Evolutionary conservation across 2,113 vertebrate genomes (phyloP).

Genomic region (Tympanuchus pallidicinctus): DNA sequence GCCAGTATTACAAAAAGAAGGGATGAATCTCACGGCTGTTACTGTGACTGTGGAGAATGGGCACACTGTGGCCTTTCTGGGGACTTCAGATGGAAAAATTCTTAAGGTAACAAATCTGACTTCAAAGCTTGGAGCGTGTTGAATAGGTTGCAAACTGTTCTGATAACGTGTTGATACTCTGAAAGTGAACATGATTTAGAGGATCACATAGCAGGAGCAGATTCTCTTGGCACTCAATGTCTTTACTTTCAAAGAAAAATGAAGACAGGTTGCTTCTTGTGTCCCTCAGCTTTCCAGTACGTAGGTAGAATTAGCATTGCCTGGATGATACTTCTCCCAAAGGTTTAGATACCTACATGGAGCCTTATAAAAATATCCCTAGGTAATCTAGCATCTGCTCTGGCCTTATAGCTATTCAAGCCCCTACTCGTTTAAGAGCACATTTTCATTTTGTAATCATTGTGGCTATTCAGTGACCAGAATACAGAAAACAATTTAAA

Average conservation of each 20-base stretch:
- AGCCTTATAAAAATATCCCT: constrained; percentile 12
- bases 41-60: constrained; percentile 84
- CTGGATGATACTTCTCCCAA: neutral
- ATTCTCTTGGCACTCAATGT: neutral
- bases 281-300: neutral
- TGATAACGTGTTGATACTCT: neutral
- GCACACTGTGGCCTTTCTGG: constrained; percentile 90
- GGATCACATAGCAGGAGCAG: neutral
- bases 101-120: constrained; percentile 75
- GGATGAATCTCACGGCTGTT: constrained; percentile 84
- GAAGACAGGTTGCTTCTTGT: neutral
- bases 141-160: neutral
- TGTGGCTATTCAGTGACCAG: neutral
- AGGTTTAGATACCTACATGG: constrained; percentile 18
- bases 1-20: constrained; percentile 68
- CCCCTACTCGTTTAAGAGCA: neutral
- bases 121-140: neutral
- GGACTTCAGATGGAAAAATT: constrained; percentile 86
- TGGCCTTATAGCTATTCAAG: constrained; percentile 14
- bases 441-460: neutral
- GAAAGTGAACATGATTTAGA: neutral
- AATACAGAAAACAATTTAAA: neutral
- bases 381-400: constrained; percentile 25
- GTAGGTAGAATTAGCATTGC: constrained; percentile 13
- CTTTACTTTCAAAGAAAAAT: constrained; percentile 46